Evolutionary conservation across 2,113 vertebrate species (phyloP), one percentile per base, ranked within the genome.

Genomic region (Campylorhamphus procurvoides): DNA sequence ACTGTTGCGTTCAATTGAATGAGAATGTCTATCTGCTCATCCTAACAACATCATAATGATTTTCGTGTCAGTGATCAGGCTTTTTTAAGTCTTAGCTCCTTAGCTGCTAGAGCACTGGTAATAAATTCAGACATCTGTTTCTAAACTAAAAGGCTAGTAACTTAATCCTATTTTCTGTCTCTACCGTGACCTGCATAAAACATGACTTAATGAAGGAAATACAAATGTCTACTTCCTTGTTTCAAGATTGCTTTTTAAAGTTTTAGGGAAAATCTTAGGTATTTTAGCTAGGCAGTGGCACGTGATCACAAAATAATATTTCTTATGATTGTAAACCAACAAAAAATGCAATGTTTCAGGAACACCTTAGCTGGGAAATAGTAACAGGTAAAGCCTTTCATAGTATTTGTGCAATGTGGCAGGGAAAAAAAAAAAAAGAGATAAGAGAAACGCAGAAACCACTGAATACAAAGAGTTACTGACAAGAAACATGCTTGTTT

Each of bases 91-190:
- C 90, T 94, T 94, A 93, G 59, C 86, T 87, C 79, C 91, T 95
- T 93, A 94, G 62, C 66, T 89, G 60, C 76, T 67, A 44, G 20
- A 92, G 71, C 63, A 94, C 76, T 73, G 33, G 28, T 88, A 91
- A 63, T 67, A 88, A 90, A 96, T 90, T 77, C 72, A 93, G 77
- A 90, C 94, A 97, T 92, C 88, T 93, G 88, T 92, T 97, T 89
- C 88, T 91, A 94, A 93, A 84, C 76, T 87, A 92, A 89, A 92
- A 76, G 68, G 56, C 76, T 86, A 94, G 72, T 82, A 88, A 91
- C 80, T 94, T 96, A 96, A 96, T 87, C 86, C 74, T 95, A 84
- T 97, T 95, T 96, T 91, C 86, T 68, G 18, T 74, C 83, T 90
- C 56, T 64, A 47, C n/a, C 40, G 47, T 87, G 84, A 94, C 46